These are phyloP conservation scores for Temnothorax curvispinosus DNA, from an alignment of 1,140 invertebrate genomes.

Conservation along the genomic window DNA sequence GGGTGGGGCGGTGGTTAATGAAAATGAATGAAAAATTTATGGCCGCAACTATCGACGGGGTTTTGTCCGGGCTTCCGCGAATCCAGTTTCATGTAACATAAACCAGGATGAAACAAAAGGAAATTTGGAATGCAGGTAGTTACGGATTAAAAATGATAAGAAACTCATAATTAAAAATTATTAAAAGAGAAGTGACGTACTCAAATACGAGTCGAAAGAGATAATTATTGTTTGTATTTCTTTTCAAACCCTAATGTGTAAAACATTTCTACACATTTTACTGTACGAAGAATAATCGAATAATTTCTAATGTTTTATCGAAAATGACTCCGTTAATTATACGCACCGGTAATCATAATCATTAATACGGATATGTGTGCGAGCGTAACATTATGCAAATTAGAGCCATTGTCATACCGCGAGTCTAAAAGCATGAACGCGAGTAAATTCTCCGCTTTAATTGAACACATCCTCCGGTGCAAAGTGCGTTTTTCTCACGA, in stretches of 20 bases:
- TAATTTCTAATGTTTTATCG: neutral
- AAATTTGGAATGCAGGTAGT: neutral
- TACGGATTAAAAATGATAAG: neutral
- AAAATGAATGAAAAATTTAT: constrained; percentile 61
- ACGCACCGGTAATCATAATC: neutral
- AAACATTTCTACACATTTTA: neutral
- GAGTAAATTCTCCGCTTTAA: constrained; percentile 39
- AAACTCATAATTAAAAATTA: neutral
- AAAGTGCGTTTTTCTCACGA: constrained; percentile 39
- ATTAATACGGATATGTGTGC: neutral
- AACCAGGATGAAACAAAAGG: neutral
- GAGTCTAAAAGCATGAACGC: neutral
- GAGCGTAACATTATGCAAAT: constrained; percentile 41
- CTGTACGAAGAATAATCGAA: neutral
- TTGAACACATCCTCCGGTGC: neutral
- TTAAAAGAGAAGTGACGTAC: neutral
- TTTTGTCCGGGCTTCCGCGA: neutral
- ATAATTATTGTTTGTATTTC: neutral
- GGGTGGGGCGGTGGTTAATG: constrained; percentile 27
- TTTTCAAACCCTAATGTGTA: too few species aligned
- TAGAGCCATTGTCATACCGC: neutral
- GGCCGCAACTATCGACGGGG: constrained; percentile 11
- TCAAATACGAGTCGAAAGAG: neutral
- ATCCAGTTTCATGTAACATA: neutral
- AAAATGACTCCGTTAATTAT: neutral